Base-by-base conservation (phyloP, 2,797 vertebrate genomes). In the Poliocrania exsul region DNA sequence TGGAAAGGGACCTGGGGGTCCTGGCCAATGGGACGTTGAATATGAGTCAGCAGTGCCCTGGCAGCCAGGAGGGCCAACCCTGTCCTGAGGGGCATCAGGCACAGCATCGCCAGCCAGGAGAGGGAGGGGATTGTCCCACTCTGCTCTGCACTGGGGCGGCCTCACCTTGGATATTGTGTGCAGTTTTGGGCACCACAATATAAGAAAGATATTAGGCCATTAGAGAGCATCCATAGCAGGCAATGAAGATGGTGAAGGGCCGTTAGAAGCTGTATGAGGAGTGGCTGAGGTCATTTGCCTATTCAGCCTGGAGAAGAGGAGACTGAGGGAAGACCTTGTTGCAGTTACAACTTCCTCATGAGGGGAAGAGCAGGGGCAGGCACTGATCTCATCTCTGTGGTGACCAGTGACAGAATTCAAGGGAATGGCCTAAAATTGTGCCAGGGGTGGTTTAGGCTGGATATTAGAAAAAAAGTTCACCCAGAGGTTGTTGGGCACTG, bases 101-200 rank as follows among this genome's bases (percentile, higher is more conserved):
- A 2, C 21, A 67, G 54, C 33, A 40, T 23, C 1, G 0, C 14
- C 49, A 66, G 75, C 16, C 0, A 0, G 14, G 10, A 2, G 4
- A 80, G 28, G 6, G 16, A 72, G 23, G 35, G 37, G 23, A 65
- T 9, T 65, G 58, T 87, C 23, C n/a, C 0, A 1, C 44, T 64
- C 66, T 71, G 57, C 73, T 56, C 83, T 78, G 73, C 2, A 0
- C 49, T 70, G 40, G 15, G 13, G 16, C 3, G 0, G 40, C 49
- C 64, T 70, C 56, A 54, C 4, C 72, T 47, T 7, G 0, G 53
- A 13, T 24, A 6, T 10, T 14, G 10, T 23, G 33, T 17, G 4
- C 21, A 62, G 20, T 1, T 49, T 1, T 35, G 42, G 56, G 57
- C 9, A 9, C 6, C 26, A 21, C 21, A 49, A 18, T 3, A 16